Base-by-base conservation (phyloP, 2,113 vertebrate species). In the Micromys minutus region DNA sequence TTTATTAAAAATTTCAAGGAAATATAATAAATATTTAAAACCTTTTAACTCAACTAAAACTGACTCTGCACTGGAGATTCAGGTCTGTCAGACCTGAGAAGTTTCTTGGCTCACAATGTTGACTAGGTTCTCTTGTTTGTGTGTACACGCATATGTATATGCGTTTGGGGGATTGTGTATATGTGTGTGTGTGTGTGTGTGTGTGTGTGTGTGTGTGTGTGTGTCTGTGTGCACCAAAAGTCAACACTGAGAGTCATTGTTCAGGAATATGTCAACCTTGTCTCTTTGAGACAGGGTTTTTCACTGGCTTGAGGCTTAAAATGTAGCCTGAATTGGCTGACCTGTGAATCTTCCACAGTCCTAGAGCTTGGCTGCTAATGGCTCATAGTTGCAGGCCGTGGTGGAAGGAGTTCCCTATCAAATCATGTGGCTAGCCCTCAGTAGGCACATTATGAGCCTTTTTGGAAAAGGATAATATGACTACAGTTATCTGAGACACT, bases 381-480 rank as follows among this genome's bases (percentile, higher is more conserved):
- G 16, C 15, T 76, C 19, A 72, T 1, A 55, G 59, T 5, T 42
- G 3, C 57, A 15, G 24, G 36, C 5, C 26, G 36, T 47, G 47
- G 17, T 36, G 47, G 59, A 87, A 34, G 31, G 39, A 83, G 3
- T 16, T 94, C 50, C 47, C 45, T 15, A 24, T 21, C 22, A 69
- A 90, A 90, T 21, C n/a, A 87, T 79, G 16, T 45, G 75, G 86
- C 16, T 84, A 69, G 7, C 21, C 5, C 10, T 36, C 22, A 31
- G 1, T 52, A 17, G 22, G 0, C 2, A 3, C 0, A 12, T 22
- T 3, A 4, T n/a, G 21, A 57, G 29, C 3, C 3, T 74, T 19
- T 15, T 52, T 39, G 7, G 24, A 24, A 4, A 55, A 34, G 24
- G 9, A n/a, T 15, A 19, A 12, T 39, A 74, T 2, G 19, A 72